phyloP scores from a whole-genome alignment of 2,888 invertebrate genomes.

The Zhuqinia jingwanae region DNA sequence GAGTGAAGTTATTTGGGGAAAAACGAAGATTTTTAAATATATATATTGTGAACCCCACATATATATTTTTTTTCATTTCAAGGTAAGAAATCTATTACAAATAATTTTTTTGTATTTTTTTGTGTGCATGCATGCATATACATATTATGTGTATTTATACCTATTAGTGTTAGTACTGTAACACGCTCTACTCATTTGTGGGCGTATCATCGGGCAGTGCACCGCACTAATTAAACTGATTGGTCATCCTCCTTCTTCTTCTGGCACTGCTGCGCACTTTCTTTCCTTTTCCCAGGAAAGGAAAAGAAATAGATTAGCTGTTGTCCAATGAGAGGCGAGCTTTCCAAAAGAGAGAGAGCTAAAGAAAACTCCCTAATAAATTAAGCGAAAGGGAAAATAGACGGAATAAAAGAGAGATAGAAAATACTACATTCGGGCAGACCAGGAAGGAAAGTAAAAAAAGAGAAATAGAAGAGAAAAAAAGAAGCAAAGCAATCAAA shows the following conservation, averaged over 20 bases:
- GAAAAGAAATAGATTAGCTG: conserved; percentile 53
- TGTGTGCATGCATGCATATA: not conserved
- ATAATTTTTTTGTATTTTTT: too few relatives aligned
- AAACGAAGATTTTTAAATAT: too few relatives aligned
- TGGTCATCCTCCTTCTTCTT: conserved; percentile 48
- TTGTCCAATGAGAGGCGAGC: conserved; percentile 63
- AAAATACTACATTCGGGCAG: not conserved
- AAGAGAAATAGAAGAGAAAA: not conserved
- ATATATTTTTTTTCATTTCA: conserved; percentile 8
- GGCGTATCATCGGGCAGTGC: conserved; percentile 47
- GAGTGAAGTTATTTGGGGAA: not conserved
- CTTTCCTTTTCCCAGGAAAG: conserved; percentile 42
- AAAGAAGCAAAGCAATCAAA: conserved; percentile 43
- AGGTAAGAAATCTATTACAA: conserved; percentile 34
- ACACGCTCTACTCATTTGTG: conserved; percentile 7
- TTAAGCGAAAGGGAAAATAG: conserved; percentile 70
- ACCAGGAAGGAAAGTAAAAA: conserved; percentile 33
- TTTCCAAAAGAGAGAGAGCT: conserved; percentile 50
- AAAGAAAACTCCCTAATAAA: conserved; percentile 72
- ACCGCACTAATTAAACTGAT: conserved; percentile 55
- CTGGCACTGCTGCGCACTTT: conserved; percentile 61
- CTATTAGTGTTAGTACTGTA: too few relatives aligned
- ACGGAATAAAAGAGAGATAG: conserved; percentile 43
- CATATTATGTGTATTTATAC: too few relatives aligned
- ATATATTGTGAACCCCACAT: too few relatives aligned